Conservation (phyloP, 2,113 vertebrate species). For the Indicator maculatus region DNA sequence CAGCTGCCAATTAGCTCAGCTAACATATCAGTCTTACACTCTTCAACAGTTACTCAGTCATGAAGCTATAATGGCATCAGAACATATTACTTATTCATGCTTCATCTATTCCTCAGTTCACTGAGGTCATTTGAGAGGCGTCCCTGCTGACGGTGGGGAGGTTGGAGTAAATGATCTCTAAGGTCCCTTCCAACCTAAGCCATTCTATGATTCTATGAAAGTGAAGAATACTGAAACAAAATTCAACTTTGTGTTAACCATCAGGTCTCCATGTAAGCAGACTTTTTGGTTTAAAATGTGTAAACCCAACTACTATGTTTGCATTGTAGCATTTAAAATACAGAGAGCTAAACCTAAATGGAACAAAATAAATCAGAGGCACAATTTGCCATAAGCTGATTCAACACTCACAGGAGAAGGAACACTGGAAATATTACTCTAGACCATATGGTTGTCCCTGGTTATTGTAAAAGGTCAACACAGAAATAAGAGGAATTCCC, state of each 20-base stretch:
- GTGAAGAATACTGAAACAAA: neutral
- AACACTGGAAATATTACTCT: neutral
- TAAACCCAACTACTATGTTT: neutral
- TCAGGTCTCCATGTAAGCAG: neutral
- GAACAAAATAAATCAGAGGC: neutral
- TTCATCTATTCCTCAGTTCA: neutral
- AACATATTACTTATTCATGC: neutral
- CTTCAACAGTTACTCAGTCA: neutral
- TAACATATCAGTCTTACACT: neutral
- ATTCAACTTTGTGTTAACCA: neutral
- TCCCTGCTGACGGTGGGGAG: too few relatives aligned
- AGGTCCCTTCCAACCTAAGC: too few relatives aligned
- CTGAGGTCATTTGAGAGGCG: neutral
- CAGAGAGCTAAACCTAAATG: neutral
- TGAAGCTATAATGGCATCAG: neutral
- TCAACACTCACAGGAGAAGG: neutral
- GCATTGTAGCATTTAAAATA: neutral
- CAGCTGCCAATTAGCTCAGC: slow-evolving; percentile 40
- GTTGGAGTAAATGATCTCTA: too few relatives aligned
- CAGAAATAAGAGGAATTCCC: neutral
- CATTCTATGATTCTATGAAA: neutral
- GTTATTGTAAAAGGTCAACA: neutral
- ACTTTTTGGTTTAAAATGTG: neutral
- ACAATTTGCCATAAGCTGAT: neutral
- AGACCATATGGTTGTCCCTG: neutral